Conservation (phyloP, 53 echinoderm and acorn worm species). For the Henricia sp. region DNA sequence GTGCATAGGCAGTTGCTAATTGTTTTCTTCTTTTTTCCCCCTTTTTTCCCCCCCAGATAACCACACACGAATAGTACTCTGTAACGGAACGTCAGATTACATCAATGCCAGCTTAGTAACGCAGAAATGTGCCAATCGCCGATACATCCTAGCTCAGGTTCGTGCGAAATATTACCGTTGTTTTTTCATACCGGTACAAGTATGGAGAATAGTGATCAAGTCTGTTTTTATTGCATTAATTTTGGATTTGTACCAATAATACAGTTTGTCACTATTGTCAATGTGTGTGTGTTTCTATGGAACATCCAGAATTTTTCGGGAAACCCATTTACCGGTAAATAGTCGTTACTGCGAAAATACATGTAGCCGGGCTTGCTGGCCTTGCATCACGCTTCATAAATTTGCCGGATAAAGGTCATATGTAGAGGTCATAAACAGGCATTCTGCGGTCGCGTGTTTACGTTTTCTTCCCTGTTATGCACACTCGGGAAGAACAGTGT, state of each 20-base stretch:
- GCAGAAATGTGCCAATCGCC: conserved; percentile 72
- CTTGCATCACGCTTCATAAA: too few species aligned
- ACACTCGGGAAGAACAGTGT: too few species aligned
- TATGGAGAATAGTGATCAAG: not conserved
- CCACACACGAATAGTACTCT: conserved; percentile 83
- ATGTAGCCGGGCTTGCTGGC: too few species aligned
- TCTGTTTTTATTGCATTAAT: not conserved
- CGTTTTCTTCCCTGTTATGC: too few species aligned
- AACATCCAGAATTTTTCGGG: not conserved
- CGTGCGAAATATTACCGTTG: too few species aligned
- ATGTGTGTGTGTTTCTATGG: not conserved
- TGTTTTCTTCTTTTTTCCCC: not conserved
- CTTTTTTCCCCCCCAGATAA: too few species aligned
- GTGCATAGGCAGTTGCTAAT: not conserved
- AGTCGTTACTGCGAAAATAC: too few species aligned
- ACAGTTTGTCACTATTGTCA: not conserved
- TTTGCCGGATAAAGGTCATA: too few species aligned
- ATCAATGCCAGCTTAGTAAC: conserved; percentile 96
- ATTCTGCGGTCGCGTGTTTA: too few species aligned
- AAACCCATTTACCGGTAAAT: too few species aligned
- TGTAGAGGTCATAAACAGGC: too few species aligned
- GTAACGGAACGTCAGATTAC: conserved; percentile 82
- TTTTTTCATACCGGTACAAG: not conserved
- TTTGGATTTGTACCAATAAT: not conserved
- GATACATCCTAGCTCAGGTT: conserved; percentile 99